Evolutionary conservation across 2,113 vertebrate genomes (phyloP).

Genomic region (Pogona vitticeps): DNA sequence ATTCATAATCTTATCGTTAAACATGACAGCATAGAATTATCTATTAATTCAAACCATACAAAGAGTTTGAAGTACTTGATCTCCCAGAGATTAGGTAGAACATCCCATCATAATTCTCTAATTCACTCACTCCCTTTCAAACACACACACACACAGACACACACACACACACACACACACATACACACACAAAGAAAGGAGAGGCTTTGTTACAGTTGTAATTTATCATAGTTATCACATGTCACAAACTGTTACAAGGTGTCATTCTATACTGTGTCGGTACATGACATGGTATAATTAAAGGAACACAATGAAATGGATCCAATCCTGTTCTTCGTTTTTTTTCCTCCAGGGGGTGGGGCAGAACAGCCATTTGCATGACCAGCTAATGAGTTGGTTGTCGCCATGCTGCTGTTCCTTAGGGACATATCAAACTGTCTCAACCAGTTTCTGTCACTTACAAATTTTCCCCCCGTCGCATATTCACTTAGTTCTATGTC

Average conservation of each 20-base stretch:
- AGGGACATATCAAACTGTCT: neutral
- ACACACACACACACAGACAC: too few species aligned
- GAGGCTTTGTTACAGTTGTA: constrained; percentile 69
- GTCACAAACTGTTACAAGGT: constrained; percentile 75
- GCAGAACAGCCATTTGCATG: constrained; percentile 55
- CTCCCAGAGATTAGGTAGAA: constrained; percentile 52
- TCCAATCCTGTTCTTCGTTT: constrained; percentile 7
- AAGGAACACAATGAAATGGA: constrained; percentile 68
- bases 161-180: too few species aligned
- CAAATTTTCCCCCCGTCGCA: neutral
- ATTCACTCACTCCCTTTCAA: neutral
- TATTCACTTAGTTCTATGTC: neutral
- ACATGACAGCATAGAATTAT: constrained; percentile 51
- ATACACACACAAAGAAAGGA: constrained; percentile 70
- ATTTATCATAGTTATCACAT: constrained; percentile 82
- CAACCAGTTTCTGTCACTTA: neutral
- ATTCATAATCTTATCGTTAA: constrained; percentile 63
- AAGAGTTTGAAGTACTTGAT: constrained; percentile 55
- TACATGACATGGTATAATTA: constrained; percentile 81
- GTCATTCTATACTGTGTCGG: constrained; percentile 74
- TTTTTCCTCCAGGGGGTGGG: constrained; percentile 43
- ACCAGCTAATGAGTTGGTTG: constrained; percentile 69
- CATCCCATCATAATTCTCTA: constrained; percentile 10
- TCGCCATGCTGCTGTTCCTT: neutral
- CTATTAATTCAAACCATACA: constrained; percentile 44